phyloP scores from a whole-genome alignment of 2,113 vertebrate species.

The Falcunculus frontatus region DNA sequence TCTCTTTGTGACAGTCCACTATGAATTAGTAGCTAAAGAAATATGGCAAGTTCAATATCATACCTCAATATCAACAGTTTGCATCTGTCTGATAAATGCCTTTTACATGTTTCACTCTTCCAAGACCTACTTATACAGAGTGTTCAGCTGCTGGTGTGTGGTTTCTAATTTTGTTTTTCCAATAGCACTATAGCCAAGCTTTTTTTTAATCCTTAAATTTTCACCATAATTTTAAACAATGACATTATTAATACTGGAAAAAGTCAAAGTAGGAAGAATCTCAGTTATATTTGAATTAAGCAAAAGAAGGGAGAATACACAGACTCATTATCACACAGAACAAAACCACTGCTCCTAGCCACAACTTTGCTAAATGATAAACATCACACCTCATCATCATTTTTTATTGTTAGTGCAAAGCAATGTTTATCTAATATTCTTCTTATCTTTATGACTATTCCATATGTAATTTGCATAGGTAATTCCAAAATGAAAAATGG shows the following conservation, averaged over 20 bases:
- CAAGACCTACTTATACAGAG: background rate
- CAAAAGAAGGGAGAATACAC: background rate
- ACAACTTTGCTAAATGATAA: background rate
- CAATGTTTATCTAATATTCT: background rate
- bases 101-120: background rate
- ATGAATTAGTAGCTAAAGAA: background rate
- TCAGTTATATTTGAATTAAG: background rate
- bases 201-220: background rate
- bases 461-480: background rate
- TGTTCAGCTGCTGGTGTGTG: background rate
- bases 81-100: background rate
- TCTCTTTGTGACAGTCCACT: background rate
- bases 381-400: accelerated
- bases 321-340: background rate
- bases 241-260: background rate
- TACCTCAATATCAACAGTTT: background rate
- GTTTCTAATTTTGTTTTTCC: background rate
- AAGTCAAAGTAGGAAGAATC: background rate
- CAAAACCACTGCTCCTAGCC: background rate
- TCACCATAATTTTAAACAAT: background rate
- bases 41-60: background rate
- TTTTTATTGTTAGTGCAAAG: background rate
- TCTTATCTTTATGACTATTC: background rate
- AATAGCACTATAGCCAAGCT: background rate
- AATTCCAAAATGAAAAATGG: background rate